Base-by-base conservation (phyloP, 1,140 invertebrate species). In the Oreohelix idahoensis region DNA sequence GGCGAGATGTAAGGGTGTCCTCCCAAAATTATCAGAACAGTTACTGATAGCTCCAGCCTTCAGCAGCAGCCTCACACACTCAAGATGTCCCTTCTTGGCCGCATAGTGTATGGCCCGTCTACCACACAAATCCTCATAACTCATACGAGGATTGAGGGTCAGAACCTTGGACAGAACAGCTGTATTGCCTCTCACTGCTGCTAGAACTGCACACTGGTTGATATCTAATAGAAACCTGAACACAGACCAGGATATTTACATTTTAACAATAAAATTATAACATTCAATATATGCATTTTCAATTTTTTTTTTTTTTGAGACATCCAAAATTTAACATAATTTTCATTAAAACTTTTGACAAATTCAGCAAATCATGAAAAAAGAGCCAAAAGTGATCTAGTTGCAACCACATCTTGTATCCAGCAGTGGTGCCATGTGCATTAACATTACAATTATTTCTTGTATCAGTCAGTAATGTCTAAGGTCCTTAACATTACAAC, bases 91-190 rank as follows among this genome's bases (percentile, higher is more conserved):
- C 39, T 82, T 82, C 42, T 58, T 82, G 29, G 80, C 80, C 23
- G 80, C 80, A 39, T 82, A 75, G 71, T 82, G 80, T 1, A 82
- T 82, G 71, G 70, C 80, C n/a, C 80, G 42, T 29, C 80, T 32
- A n/a, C 39, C 45, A 15, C 2, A 26, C 1, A 8, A 15, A 42
- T 82, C 80, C 32, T 23, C 69, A 49, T 58, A 75, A 29, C 70
- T 75, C 80, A 82, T 74, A 1, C 80, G 69, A 45, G 70, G 80
- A 26, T 75, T 26, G 13, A 82, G 80, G 35, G 69, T 2, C 0
- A 82, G 49, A 38, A 82, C 36, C 51, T 75, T 82, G 45, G 71
- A 15, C 11, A 82, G 71, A 20, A 75, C 80, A 49, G 35, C 23
- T 2, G n/a, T 10, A 17, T 75, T 75, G 26, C 80, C 80, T 36